Evolutionary conservation across 2,888 invertebrate genomes (phyloP), one percentile per base, ranked within the genome.

Genomic region (Neelides folsomi): DNA sequence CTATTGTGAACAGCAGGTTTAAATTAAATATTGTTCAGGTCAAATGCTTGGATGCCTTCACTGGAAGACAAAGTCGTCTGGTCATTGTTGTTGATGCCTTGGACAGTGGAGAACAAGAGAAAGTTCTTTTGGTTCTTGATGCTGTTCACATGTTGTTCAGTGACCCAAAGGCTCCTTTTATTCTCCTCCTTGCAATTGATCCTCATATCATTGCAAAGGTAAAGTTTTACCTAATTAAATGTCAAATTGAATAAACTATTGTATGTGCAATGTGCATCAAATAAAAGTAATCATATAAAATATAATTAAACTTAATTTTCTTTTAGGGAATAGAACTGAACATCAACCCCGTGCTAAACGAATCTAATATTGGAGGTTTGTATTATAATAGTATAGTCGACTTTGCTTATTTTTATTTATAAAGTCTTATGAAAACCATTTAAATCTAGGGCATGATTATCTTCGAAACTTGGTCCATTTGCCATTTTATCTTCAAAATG

Each of bases 131-230:
- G 18, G 82, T 97, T 15, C 76, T 98, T 56, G 97, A 95, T 74
- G 88, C 94, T 0, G 85, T 98, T 48, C 90, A 95, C 71, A 84
- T 93, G 47, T 77, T 98, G 47, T 93, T 98, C 71, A 89, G 92
- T 12, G 88, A 94, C 68, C 82, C 87, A 2, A 85, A 86, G 70
- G 83, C 89, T 57, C 97, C 97, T 0, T 98, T 97, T 73, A 89
- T 98, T 65, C 82, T 93, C 54, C 82, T 98, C 58, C 77, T 95
- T 63, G 95, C 97, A 1, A 93, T 97, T 63, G 98, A 98, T 76
- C 97, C 97, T 1, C 97, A 98, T 72, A 90, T 97, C 59, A 94
- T 98, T 66, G 88, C 95, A 63, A 94, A 93, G 78, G 92, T 85
- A 70, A 68, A 27, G 27, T 5, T 27, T 27, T 5, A 5, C 3